These are phyloP conservation scores for Salpingus planirostris DNA, from an alignment of 2,888 invertebrate species.

Conservation along the genomic window DNA sequence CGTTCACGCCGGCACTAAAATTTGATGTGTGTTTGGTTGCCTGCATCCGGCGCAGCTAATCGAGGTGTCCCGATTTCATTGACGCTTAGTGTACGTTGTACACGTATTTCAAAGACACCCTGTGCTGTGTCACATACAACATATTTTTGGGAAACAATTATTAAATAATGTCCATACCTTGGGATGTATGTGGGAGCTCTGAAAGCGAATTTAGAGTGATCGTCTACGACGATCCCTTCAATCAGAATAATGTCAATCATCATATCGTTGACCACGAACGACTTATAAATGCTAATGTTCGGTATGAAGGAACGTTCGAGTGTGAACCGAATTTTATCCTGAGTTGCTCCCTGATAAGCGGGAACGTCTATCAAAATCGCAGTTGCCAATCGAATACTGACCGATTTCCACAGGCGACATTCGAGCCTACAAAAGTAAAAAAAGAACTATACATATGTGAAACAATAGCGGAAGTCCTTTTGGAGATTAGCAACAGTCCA, in stretches of 20 bases:
- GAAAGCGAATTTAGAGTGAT: slow-evolving; percentile 46
- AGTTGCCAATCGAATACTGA: slow-evolving; percentile 35
- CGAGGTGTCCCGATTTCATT: too few species aligned
- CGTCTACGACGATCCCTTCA: slow-evolving; percentile 49
- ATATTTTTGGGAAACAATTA: too few species aligned
- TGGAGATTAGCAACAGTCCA: slow-evolving; percentile 47
- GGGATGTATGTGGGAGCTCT: slow-evolving; percentile 51
- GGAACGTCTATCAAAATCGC: slow-evolving; percentile 33
- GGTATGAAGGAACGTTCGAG: slow-evolving; percentile 51
- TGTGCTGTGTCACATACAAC: too few species aligned
- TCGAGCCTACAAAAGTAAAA: slow-evolving; percentile 2
- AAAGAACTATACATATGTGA: not conserved
- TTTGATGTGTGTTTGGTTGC: too few species aligned
- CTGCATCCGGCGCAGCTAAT: too few species aligned
- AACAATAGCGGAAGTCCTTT: slow-evolving; percentile 39
- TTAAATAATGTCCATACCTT: too few species aligned
- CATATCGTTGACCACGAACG: slow-evolving; percentile 46
- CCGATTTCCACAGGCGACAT: slow-evolving; percentile 33
- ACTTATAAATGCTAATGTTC: slow-evolving; percentile 44
- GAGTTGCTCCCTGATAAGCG: slow-evolving; percentile 10
- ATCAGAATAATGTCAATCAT: slow-evolving; percentile 50
- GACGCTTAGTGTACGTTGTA: too few species aligned
- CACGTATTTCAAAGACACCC: too few species aligned
- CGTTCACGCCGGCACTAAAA: too few species aligned
- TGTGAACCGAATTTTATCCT: slow-evolving; percentile 27